Evolutionary conservation across 2,797 vertebrate genomes (phyloP).

Genomic region (Lophura swinhoii): DNA sequence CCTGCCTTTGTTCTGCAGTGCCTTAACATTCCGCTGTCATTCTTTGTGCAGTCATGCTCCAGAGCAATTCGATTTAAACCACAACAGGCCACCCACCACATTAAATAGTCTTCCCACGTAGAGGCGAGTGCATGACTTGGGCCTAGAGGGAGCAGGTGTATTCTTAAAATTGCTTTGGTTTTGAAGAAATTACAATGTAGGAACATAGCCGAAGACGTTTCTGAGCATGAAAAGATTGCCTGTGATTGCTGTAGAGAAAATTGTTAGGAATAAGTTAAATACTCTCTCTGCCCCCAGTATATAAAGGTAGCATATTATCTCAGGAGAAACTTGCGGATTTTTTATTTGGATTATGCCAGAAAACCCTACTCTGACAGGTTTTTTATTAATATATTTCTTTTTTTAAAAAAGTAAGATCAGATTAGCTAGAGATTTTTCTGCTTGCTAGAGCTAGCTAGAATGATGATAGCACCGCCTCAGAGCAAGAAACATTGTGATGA

Average conservation of each 20-base stretch:
- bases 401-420: not conserved
- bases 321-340: not conserved
- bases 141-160: not conserved
- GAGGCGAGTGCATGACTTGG: not conserved
- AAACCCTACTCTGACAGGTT: not conserved
- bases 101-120: not conserved
- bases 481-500: not conserved
- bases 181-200: not conserved
- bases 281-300: not conserved
- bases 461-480: not conserved
- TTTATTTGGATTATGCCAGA: constrained; percentile 28
- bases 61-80: not conserved
- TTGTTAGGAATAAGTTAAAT: not conserved
- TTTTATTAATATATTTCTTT: constrained; percentile 21
- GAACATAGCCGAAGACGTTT: not conserved
- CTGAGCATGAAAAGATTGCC: not conserved
- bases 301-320: constrained; percentile 7
- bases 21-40: not conserved
- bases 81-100: not conserved
- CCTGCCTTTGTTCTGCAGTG: rapidly evolving
- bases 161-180: not conserved
- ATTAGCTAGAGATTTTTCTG: not conserved
- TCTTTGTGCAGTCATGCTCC: not conserved
- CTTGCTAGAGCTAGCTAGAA: not conserved
- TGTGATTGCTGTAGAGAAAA: not conserved